These are phyloP conservation scores for Leptonema lineaticorne DNA, from an alignment of 1,140 invertebrate genomes.

Conservation along the genomic window DNA sequence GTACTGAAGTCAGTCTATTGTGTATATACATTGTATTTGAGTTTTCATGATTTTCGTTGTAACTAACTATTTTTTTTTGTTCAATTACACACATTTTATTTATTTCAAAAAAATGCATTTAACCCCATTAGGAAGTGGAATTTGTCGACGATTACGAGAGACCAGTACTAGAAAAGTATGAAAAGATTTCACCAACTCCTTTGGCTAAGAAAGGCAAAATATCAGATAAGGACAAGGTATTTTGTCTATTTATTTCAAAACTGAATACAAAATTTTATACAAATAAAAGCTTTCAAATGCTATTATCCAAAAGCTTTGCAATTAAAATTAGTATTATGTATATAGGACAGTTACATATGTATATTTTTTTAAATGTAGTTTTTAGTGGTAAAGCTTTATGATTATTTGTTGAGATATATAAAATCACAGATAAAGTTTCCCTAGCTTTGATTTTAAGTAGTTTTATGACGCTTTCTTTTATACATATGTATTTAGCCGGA, in stretches of 20 bases:
- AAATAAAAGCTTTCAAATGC: neutral
- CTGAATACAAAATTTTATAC: neutral
- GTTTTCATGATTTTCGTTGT: neutral
- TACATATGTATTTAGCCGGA: conserved; percentile 27
- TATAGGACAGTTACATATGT: too few species aligned
- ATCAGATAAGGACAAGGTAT: conserved; percentile 37
- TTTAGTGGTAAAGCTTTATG: neutral
- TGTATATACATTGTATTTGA: neutral
- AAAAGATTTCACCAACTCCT: conserved; percentile 56
- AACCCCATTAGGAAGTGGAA: conserved; percentile 48
- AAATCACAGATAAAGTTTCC: too few species aligned
- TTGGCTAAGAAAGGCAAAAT: conserved; percentile 55
- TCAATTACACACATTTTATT: too few species aligned
- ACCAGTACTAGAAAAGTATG: conserved; percentile 66
- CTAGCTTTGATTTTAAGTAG: too few species aligned
- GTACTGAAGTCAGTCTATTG: neutral
- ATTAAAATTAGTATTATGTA: too few species aligned
- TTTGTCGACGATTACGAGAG: conserved; percentile 63
- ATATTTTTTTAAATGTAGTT: neutral
- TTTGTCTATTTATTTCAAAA: neutral
- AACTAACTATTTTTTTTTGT: neutral
- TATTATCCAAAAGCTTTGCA: neutral
- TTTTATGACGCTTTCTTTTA: conserved; percentile 11
- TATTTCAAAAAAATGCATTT: neutral
- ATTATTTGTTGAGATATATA: too few species aligned